A percentile compares a stretch with the other conserved stretches of the same genome.
phyloP scores from a whole-genome alignment of 2,888 invertebrate genomes.

The Malthinus flaveolus region DNA sequence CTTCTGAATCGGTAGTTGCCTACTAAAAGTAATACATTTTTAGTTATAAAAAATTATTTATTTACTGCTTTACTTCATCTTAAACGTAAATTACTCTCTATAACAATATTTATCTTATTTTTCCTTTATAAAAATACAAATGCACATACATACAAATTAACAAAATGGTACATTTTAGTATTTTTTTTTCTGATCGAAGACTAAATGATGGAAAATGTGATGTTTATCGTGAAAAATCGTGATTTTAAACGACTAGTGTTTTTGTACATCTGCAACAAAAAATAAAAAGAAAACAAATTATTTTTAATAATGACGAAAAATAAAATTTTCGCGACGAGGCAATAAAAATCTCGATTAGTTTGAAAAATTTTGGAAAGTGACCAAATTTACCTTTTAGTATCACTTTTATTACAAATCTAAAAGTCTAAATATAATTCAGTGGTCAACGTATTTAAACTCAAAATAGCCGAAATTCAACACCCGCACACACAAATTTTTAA shows the following conservation, averaged over 20 bases:
- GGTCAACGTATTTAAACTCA: slow-evolving; percentile 15
- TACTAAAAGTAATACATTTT: too few species aligned
- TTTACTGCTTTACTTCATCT: slow-evolving; percentile 18
- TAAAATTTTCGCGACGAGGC: background rate
- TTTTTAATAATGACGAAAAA: background rate
- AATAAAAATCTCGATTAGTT: slow-evolving; percentile 1
- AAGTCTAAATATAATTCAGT: slow-evolving; percentile 15
- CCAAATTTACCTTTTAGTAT: slow-evolving; percentile 17
- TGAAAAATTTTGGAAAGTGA: slow-evolving; percentile 9
- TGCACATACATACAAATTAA: slow-evolving; percentile 19
- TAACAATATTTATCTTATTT: slow-evolving; percentile 21
- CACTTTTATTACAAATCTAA: too few species aligned
- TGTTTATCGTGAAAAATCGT: background rate
- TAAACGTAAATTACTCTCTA: slow-evolving; percentile 16
- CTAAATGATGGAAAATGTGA: slow-evolving; percentile 1
- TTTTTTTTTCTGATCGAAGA: background rate
- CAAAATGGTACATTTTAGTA: slow-evolving; percentile 10
- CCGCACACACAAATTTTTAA: background rate
- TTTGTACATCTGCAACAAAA: slow-evolving; percentile 17
- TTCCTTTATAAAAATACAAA: slow-evolving; percentile 24
- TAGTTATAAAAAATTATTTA: slow-evolving; percentile 15
- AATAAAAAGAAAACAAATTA: background rate
- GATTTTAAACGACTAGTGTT: slow-evolving; percentile 5
- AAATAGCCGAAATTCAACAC: slow-evolving; percentile 11
- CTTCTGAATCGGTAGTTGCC: too few species aligned